Base-by-base conservation (phyloP, 2,888 invertebrate species). In the Tenthredo livida region DNA sequence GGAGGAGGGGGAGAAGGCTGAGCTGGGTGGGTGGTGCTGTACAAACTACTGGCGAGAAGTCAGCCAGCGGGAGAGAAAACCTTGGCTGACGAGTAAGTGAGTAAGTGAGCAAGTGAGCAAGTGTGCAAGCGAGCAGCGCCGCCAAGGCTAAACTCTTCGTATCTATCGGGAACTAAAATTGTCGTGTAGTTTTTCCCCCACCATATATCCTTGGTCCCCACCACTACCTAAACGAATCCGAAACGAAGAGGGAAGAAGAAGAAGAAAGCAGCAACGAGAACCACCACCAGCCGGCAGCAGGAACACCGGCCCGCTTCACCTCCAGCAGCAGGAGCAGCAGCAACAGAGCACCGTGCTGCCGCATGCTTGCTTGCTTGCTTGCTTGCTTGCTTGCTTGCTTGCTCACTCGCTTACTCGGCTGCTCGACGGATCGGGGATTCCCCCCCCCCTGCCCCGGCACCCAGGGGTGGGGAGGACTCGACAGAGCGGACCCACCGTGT, bases 31-130 rank as follows among this genome's bases (percentile, higher is more conserved):
- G 70, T 47, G 75, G 37, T 87, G 89, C 86, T 88, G 92, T 91
- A 93, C 92, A 92, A 93, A 93, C 93, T 92, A 92, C 91, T 91
- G 92, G 90, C 92, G 93, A 92, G 92, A 92, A 93, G 92, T 92
- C 92, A 92, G 90, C 61, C 61, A 61, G 77, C 77, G 54, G 77
- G 50, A 54, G 43, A 43, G 73, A 43, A 73, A n/a, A 40, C 40
- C 12, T 43, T 33, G 70, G 12, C 43, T 43, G 73, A 54, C 54
- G 61, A 58, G 37, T 91, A 90, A 92, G 91, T 33, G 61, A 58
- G 37, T 91, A 90, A 92, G 91, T 90, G 91, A 92, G 92, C 91
- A 92, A 58, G 33, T 17, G 50, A 54, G 21, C 29, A 61, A 77
- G 54, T 17, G 50, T 54, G 80, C 91, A 90, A 92, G 91, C 90